Evolutionary conservation across 2,797 vertebrate genomes (phyloP).

Genomic region (Aphelocoma californica): DNA sequence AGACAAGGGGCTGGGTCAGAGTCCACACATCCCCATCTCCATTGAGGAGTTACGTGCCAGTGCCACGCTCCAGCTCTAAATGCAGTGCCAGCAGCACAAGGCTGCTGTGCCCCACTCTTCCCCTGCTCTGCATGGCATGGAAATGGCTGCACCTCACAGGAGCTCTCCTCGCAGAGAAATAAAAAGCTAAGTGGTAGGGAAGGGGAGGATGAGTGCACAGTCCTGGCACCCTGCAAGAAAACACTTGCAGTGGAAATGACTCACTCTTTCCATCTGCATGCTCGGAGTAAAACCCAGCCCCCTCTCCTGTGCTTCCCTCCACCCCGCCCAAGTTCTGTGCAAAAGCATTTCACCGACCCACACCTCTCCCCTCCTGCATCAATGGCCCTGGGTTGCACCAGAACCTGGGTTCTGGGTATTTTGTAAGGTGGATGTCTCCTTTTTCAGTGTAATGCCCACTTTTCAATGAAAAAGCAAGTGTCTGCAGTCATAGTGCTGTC

Average conservation of each 20-base stretch:
- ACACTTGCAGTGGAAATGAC: neutral
- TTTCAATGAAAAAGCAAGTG: neutral
- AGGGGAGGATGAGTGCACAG: neutral
- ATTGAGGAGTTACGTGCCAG: neutral
- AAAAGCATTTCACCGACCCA: neutral
- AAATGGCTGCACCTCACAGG: neutral
- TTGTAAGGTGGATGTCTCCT: neutral
- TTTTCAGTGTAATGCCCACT: neutral
- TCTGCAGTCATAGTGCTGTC: neutral
- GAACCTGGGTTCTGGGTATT: neutral
- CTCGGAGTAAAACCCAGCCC: neutral
- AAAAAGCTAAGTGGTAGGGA: neutral
- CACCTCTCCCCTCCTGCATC: neutral
- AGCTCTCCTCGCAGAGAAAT: neutral
- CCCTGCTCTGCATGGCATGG: neutral
- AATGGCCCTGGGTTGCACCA: fast-evolving
- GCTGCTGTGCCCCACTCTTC: neutral
- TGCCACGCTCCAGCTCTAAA: neutral
- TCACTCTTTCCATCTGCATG: neutral
- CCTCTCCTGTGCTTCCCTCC: neutral
- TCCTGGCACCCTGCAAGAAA: neutral
- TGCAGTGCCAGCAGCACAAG: neutral
- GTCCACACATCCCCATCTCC: neutral
- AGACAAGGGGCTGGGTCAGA: neutral
- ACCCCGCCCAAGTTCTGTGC: fast-evolving